phyloP scores from a whole-genome alignment of 2,888 invertebrate species.

The Sycophila texana region DNA sequence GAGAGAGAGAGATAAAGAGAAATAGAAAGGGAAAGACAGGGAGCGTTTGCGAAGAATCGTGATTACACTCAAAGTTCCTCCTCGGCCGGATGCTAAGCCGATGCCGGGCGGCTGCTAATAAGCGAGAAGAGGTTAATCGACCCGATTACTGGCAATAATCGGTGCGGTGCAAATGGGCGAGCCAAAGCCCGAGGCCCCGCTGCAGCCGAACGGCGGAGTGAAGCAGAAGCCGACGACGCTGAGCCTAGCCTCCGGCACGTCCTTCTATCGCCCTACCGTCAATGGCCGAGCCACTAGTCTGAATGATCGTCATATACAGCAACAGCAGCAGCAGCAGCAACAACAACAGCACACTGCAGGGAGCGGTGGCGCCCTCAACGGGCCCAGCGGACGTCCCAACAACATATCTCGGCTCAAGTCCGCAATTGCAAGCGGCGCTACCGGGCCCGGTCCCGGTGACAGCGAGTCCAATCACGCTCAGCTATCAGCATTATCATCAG shows the following conservation, averaged over 20 bases:
- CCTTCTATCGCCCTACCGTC: slow-evolving; percentile 71
- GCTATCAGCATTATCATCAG: slow-evolving; percentile 68
- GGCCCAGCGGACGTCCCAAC: slow-evolving; percentile 52
- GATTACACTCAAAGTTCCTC: slow-evolving; percentile 28
- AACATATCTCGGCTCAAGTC: slow-evolving; percentile 53
- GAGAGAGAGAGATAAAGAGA: background rate
- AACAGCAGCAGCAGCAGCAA: slow-evolving; percentile 64
- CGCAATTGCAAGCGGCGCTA: slow-evolving; percentile 22
- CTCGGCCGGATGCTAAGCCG: slow-evolving; percentile 19
- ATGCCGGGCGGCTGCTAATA: background rate
- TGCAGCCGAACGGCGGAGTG: slow-evolving; percentile 73
- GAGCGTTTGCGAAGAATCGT: background rate
- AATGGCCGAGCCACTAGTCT: slow-evolving; percentile 71
- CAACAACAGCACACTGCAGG: slow-evolving; percentile 56
- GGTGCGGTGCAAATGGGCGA: slow-evolving; percentile 72
- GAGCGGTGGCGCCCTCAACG: slow-evolving; percentile 42
- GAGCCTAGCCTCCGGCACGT: slow-evolving; percentile 72
- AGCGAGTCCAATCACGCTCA: slow-evolving; percentile 63
- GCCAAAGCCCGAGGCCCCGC: slow-evolving; percentile 71
- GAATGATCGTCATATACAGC: slow-evolving; percentile 73
- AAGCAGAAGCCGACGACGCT: slow-evolving; percentile 73
- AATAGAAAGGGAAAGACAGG: background rate
- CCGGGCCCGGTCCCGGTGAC: slow-evolving; percentile 31
- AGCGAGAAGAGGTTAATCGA: slow-evolving; percentile 11
- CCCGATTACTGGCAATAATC: slow-evolving; percentile 34